Evolutionary conservation across 2,113 vertebrate species (phyloP), one percentile per base, ranked within the genome.

Genomic region (Eulemur macaco): DNA sequence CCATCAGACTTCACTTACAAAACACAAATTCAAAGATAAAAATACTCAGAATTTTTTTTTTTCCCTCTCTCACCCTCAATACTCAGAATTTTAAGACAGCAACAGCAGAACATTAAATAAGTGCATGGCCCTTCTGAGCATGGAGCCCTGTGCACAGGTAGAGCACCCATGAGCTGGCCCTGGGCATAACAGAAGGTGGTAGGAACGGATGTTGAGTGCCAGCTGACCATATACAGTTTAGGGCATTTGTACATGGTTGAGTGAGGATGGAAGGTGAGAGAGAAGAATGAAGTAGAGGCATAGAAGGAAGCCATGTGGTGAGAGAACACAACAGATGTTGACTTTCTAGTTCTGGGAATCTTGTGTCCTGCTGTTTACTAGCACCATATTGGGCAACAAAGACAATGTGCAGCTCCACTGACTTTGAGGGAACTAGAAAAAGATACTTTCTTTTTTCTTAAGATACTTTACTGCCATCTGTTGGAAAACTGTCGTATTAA

Each of bases 391-490:
- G 78, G 29, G 34, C 77, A 90, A 85, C 9, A n/a, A 34, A 31
- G 13, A 86, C 31, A 92, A 71, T 87, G 58, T 34, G 29, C 29
- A 64, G n/a, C 34, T n/a, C 39, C 21, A 5, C 20, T 20, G 11
- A 69, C 78, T 86, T 50, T 78, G 63, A 45, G 66, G 56, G 58
- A 69, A 39, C 45, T 76, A 81, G 47, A 39, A 73, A 94, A 88
- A 71, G 45, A 31, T 69, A 15, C 3, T 56, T 56, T 21, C 23
- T 31, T 29, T 56, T 94, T 88, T 96, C 54, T 86, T 84, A 50
- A 93, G 86, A 76, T 86, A n/a, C 74, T 96, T 86, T 84, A 89
- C 87, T 90, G 95, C 95, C 94, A 96, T 96, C 97, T 97, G 29
- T 96, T 98, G 95, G 94, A 83, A 94, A 89, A 76, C 52, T 78